Base-by-base conservation (phyloP, 2,113 vertebrate species). In the Phylloscopus whistleri region DNA sequence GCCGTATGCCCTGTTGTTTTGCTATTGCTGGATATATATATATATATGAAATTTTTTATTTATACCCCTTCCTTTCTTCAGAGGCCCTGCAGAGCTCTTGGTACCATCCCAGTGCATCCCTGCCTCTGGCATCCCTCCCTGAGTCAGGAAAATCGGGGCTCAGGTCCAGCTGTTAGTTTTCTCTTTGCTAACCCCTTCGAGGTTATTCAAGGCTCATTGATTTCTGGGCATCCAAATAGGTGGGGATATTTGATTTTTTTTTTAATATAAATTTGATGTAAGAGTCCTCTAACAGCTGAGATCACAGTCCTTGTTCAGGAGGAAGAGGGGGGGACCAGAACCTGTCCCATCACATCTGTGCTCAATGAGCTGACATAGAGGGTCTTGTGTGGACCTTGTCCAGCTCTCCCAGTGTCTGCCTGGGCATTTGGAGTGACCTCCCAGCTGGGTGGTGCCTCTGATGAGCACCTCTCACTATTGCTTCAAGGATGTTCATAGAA, bases 1-100 rank as follows among this genome's bases (percentile, higher is more conserved):
- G 88, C 95, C 74, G 87, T 28, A 90, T 90, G 82, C 95, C 97
- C 90, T 86, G 96, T 95, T 92, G 94, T 97, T 96, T 94, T 90
- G 84, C 87, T 89, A 44, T 93, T 83, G 89, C 53, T 62, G 56
- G 39, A 80, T 9, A 90, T 23, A 66, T 33, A 48, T 51, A 22
- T 48, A 0, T 67, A 49, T 16, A 4, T 19, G n/a, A 80, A 28
- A 41, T 15, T 60, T 48, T 5, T 5, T 85, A 56, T 85, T 68
- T 56, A 41, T 89, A 78, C 59, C 30, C 19, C 23, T 35, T 58
- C 19, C 24, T 51, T n/a, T 72, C 43, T 55, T 68, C 33, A 63
- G 60, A 90, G 62, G 19, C 37, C 78, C 64, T 93, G 59, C 64
- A 95, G 72, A 88, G 16, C 10, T 6, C 27, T 66, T 1, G 2